Evolutionary conservation across 2,113 vertebrate species (phyloP).

Genomic region (Leiothrix lutea): DNA sequence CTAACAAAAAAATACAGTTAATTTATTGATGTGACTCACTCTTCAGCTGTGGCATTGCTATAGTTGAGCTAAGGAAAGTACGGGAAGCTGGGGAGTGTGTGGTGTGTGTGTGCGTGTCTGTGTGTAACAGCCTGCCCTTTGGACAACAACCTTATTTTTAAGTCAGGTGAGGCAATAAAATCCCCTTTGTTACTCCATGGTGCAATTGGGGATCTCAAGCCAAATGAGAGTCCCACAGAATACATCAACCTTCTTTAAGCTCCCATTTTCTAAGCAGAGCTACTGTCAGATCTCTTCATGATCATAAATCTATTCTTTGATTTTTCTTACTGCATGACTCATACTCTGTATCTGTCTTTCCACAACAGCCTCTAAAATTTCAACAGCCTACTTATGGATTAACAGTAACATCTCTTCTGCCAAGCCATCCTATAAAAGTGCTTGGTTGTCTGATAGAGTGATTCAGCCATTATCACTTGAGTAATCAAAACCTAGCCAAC

Average conservation of each 20-base stretch:
- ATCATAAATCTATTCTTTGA: conserved; percentile 6
- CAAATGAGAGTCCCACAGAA: background rate
- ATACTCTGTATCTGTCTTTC: background rate
- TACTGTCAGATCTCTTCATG: background rate
- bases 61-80: background rate
- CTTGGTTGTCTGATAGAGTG: conserved; percentile 1
- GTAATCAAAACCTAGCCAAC: conserved; percentile 2
- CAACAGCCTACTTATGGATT: background rate
- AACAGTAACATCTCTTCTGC: conserved; percentile 7
- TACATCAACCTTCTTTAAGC: background rate
- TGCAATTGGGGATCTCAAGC: background rate
- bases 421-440: background rate
- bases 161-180: background rate
- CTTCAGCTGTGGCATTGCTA: background rate
- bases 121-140: background rate
- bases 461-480: conserved; percentile 34
- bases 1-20: background rate
- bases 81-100: background rate
- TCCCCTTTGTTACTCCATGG: background rate
- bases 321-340: background rate
- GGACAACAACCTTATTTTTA: background rate
- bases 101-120: background rate
- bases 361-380: conserved; percentile 11
- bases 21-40: conserved; percentile 9
- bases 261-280: background rate